Base-by-base conservation (phyloP, 1,140 invertebrate genomes). In the Sinella curviseta region DNA sequence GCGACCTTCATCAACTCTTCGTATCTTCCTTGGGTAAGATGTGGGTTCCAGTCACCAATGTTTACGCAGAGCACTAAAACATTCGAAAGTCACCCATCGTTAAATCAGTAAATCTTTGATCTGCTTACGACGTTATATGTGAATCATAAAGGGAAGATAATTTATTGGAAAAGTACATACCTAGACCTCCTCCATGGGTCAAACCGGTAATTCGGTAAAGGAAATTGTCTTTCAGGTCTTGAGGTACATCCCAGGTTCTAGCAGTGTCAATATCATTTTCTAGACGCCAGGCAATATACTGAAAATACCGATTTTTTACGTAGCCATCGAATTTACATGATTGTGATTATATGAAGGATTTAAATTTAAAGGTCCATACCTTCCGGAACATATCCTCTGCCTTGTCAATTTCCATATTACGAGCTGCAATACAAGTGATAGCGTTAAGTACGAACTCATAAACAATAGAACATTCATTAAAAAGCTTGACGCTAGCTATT, bases 241-340 rank as follows among this genome's bases (percentile, higher is more conserved):
- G 12, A 8, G 65, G 8, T 14, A 70, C n/a, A 31, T 70, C 65
- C 65, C 65, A 70, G 14, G 26, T 31, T 3, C 12, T 4, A 4
- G 65, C 26, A n/a, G 30, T 70, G n/a, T 70, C 65, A 33, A 70
- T 33, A 33, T 70, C 30, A n/a, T 70, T 70, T 33, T 70, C 65
- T 33, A 12, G 3, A 70, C 65, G 65, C 65, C 65, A 70, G 2
- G 3, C 12, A 33, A 70, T 33, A 33, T 70, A 70, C 65, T 70
- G 24, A 70, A 70, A 70, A 70, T 12, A 14, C 31, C n/a, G n/a
- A 33, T 31, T 70, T 31, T 8, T 8, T 70, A 70, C n/a, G n/a
- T n/a, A n/a, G n/a, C n/a, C n/a, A n/a, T n/a, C n/a, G n/a, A n/a
- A n/a, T n/a, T n/a, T n/a, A n/a, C n/a, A n/a, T n/a, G n/a, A n/a